Percentiles rank a stretch among this genome's conserved stretches.
Evolutionary conservation across 2,113 vertebrate species (phyloP).

Genomic region (Neolamprologus sp.): DNA sequence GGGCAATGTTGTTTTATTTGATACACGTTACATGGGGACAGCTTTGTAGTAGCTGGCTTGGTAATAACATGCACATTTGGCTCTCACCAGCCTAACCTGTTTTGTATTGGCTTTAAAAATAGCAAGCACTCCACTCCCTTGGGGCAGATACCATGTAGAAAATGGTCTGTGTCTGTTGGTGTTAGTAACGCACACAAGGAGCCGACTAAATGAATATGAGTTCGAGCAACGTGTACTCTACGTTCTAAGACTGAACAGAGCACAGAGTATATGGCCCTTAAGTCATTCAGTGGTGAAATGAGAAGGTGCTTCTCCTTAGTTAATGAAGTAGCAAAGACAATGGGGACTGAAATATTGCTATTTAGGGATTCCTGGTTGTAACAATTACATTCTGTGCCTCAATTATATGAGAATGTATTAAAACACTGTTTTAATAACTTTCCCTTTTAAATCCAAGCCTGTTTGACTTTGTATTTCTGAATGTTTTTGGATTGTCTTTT

Average conservation of each 20-base stretch:
- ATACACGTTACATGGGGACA: not conserved
- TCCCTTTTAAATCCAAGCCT: not conserved
- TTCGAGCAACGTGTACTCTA: not conserved
- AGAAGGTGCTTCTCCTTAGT: not conserved
- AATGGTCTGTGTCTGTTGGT: slow-evolving; percentile 17
- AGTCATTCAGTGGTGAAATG: not conserved
- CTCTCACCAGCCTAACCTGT: not conserved
- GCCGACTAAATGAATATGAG: not conserved
- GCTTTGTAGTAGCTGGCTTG: not conserved
- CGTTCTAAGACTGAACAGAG: not conserved
- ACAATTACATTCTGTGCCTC: not conserved
- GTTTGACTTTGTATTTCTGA: not conserved
- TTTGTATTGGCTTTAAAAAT: slow-evolving; percentile 22
- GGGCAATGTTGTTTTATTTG: not conserved
- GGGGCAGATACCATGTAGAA: not conserved
- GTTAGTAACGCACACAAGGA: not conserved
- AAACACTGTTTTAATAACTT: not conserved
- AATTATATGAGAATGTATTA: not conserved
- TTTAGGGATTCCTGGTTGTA: not conserved
- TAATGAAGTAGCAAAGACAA: slow-evolving; percentile 1
- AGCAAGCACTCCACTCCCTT: not conserved
- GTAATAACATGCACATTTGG: not conserved
- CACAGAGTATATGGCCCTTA: not conserved
- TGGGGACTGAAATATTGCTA: not conserved
- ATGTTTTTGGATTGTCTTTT: not conserved